These are phyloP conservation scores for Malachius bipustulatus DNA, from an alignment of 2,888 invertebrate genomes.

Conservation along the genomic window DNA sequence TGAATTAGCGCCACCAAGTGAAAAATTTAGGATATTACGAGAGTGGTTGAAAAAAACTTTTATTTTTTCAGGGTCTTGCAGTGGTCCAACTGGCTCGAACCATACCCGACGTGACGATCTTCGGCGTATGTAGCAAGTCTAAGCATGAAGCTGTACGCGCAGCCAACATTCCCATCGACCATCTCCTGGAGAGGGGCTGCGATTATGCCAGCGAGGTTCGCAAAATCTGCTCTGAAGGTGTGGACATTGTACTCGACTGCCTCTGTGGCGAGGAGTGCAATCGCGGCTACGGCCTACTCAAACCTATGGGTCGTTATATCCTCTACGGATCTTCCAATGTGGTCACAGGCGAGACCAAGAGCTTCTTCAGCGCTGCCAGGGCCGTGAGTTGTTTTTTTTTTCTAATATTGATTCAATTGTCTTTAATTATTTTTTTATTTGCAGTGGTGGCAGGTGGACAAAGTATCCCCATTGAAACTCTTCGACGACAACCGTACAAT, in stretches of 20 bases:
- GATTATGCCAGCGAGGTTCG: constrained; percentile 77
- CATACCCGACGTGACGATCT: constrained; percentile 66
- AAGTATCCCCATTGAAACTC: constrained; percentile 76
- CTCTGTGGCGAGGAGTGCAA: constrained; percentile 83
- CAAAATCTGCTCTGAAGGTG: constrained; percentile 66
- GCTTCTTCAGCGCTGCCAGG: constrained; percentile 82
- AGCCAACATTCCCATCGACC: constrained; percentile 55
- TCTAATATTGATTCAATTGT: constrained; percentile 5
- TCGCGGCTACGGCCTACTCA: constrained; percentile 68
- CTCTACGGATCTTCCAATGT: constrained; percentile 80
- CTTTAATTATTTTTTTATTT: constrained; percentile 20
- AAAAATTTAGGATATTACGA: too few species aligned
- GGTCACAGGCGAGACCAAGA: constrained; percentile 83
- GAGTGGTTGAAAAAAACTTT: too few species aligned
- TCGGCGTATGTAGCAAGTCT: constrained; percentile 72
- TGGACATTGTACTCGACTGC: constrained; percentile 79
- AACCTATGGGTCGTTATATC: constrained; percentile 81
- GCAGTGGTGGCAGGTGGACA: constrained; percentile 89
- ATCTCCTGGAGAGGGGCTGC: constrained; percentile 66
- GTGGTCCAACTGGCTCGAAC: constrained; percentile 72
- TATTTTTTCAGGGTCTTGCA: constrained; percentile 61
- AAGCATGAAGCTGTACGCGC: constrained; percentile 76
- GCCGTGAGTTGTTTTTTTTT: constrained; percentile 51
- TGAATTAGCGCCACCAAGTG: too few species aligned
- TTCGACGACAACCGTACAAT: constrained; percentile 82